Conservation (phyloP, 2,113 vertebrate genomes). For the Hassar affinis region DNA sequence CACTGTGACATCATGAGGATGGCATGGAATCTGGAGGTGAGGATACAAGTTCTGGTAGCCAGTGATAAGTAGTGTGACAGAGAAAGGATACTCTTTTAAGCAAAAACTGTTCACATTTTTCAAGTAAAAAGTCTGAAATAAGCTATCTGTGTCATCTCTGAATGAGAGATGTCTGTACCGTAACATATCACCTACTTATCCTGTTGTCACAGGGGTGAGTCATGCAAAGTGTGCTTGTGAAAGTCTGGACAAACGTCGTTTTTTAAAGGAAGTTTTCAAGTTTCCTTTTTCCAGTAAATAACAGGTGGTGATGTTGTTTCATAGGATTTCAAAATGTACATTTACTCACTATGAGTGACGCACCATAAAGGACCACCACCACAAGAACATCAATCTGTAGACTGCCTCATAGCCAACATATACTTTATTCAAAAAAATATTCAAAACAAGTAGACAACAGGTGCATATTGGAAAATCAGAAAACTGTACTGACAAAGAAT, state of each 20-base stretch:
- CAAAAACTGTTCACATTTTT: background rate
- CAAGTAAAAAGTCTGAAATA: background rate
- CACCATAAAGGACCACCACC: too few relatives aligned
- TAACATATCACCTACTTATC: background rate
- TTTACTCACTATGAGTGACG: too few relatives aligned
- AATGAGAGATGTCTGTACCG: background rate
- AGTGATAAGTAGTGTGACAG: background rate
- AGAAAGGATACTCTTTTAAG: background rate
- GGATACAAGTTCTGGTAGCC: background rate
- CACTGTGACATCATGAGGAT: background rate
- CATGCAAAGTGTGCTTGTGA: background rate
- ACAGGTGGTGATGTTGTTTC: background rate
- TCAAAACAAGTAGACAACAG: conserved; percentile 48
- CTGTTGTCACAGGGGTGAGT: background rate
- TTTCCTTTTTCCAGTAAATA: background rate
- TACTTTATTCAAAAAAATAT: conserved; percentile 68
- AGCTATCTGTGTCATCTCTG: background rate
- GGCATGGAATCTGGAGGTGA: background rate
- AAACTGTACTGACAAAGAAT: conserved; percentile 62
- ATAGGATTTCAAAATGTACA: background rate
- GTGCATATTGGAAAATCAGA: conserved; percentile 9
- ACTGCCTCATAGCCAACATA: conserved; percentile 63
- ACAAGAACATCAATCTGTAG: background rate
- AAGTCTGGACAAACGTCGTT: background rate
- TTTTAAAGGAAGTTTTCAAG: background rate